Base-by-base conservation (phyloP, 2,797 vertebrate genomes). In the Helicolenus hilgendorfi region DNA sequence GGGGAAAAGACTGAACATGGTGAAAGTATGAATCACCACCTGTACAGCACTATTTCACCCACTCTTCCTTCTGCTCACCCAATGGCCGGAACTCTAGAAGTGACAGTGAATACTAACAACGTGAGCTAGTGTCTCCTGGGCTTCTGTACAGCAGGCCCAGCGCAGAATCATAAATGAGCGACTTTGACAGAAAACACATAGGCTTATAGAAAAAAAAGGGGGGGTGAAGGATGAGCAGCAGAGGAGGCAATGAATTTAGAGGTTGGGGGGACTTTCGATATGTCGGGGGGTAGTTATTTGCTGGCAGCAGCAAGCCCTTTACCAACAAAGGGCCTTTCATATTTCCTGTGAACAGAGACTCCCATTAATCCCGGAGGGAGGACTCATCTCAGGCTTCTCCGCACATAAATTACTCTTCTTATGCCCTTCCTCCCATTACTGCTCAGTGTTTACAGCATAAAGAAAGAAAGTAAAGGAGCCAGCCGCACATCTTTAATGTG, bases 311-410 rank as follows among this genome's bases (percentile, higher is more conserved):
- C 86, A 84, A 92, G 87, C 94, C 92, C 94, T 96, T 94, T 92
- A 95, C 94, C 93, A 96, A 97, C 97, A 97, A 97, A 97, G 95
- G 92, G 92, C 94, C 96, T 97, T 97, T 97, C 96, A 96, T 96
- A 97, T 96, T 96, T 97, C 95, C 93, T 95, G 93, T 96, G 96
- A 96, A 96, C 95, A 97, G 95, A 96, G 96, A 94, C 95, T 96
- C 92, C 94, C 94, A 97, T 96, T 97, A 97, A 97, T 96, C 94
- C 96, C 94, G 8, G 84, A 94, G 92, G 95, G 95, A 95, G 93
- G 92, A 89, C 94, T 95, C 96, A 96, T 96, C 96, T 91, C 88
- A 81, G 94, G 83, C 95, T 94, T 94, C 93, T 96, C 92, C 73
- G 24, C 95, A 96, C 94, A 97, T 97, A 97, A 96, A 96, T 97